phyloP scores from a whole-genome alignment of 1,140 invertebrate genomes.

The Drosophila melanica region DNA sequence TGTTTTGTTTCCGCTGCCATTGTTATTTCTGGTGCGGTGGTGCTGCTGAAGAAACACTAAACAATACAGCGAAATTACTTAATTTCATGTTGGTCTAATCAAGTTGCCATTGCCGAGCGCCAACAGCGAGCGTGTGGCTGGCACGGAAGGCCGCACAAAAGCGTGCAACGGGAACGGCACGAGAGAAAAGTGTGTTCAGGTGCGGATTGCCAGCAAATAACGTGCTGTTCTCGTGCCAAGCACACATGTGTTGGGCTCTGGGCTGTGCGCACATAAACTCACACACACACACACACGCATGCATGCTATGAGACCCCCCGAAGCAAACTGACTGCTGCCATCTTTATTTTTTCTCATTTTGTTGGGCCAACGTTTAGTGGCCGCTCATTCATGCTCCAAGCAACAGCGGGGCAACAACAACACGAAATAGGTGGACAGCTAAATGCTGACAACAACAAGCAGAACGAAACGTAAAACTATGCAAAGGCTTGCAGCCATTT shows the following conservation, averaged over 20 bases:
- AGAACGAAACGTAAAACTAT: conserved; percentile 42
- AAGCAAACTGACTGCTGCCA: conserved; percentile 1
- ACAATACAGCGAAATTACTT: conserved; percentile 76
- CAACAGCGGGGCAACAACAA: conserved; percentile 54
- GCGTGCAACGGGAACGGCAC: conserved; percentile 37
- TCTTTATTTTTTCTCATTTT: conserved; percentile 13
- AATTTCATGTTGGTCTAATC: conserved; percentile 82
- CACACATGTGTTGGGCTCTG: conserved; percentile 26
- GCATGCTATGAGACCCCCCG: background rate
- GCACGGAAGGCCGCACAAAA: conserved; percentile 69
- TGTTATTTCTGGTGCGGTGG: conserved; percentile 31
- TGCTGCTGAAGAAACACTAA: conserved; percentile 59
- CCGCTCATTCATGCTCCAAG: conserved; percentile 61
- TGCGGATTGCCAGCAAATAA: conserved; percentile 45
- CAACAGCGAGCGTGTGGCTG: conserved; percentile 43
- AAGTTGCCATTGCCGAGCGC: conserved; percentile 70
- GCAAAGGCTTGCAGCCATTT: conserved; percentile 62
- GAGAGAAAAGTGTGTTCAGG: conserved; percentile 29
- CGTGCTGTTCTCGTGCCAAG: conserved; percentile 53
- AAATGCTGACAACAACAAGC: conserved; percentile 60
- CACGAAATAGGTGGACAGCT: conserved; percentile 77
- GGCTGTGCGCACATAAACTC: background rate
- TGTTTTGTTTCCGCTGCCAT: conserved; percentile 29
- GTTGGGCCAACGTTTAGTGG: conserved; percentile 67
- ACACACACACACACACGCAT: too few species aligned